A percentile compares a stretch with the other conserved stretches of the same genome.
Conservation (phyloP, 2,113 vertebrate genomes). For the Syrrhaptes paradoxus region DNA sequence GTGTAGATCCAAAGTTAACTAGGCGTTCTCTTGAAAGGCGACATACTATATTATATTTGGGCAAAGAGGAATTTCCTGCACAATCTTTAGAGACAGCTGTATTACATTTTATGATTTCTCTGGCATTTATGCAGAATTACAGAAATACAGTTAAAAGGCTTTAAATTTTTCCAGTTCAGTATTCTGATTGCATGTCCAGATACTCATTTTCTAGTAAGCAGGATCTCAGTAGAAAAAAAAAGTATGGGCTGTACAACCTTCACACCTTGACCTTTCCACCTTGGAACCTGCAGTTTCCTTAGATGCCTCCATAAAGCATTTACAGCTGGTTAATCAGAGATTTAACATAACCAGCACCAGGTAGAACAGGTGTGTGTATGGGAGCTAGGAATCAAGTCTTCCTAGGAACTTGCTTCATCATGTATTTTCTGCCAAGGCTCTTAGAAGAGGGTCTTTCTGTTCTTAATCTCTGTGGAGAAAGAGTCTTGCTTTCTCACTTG, state of each 20-base stretch:
- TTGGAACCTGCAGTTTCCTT: neutral
- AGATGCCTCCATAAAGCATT: neutral
- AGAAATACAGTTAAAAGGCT: neutral
- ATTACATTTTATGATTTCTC: neutral
- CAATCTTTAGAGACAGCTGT: neutral
- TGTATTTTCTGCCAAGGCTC: neutral
- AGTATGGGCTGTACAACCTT: neutral
- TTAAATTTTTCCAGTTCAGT: neutral
- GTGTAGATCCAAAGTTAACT: neutral
- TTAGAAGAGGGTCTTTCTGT: neutral
- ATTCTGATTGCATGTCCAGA: neutral
- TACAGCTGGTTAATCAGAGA: neutral
- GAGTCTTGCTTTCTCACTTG: neutral
- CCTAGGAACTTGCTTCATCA: neutral
- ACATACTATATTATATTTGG: neutral
- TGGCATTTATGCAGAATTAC: neutral
- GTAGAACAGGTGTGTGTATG: neutral
- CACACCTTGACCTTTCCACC: neutral
- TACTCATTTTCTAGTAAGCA: neutral
- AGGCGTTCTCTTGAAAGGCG: neutral
- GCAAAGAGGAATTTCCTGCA: slow-evolving; percentile 10
- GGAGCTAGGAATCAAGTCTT: neutral
- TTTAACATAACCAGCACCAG: neutral
- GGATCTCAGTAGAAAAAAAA: neutral
- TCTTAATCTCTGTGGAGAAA: neutral